Evolutionary conservation across 2,888 invertebrate species (phyloP), one percentile per base, ranked within the genome.

Genomic region (Acronicta psi): DNA sequence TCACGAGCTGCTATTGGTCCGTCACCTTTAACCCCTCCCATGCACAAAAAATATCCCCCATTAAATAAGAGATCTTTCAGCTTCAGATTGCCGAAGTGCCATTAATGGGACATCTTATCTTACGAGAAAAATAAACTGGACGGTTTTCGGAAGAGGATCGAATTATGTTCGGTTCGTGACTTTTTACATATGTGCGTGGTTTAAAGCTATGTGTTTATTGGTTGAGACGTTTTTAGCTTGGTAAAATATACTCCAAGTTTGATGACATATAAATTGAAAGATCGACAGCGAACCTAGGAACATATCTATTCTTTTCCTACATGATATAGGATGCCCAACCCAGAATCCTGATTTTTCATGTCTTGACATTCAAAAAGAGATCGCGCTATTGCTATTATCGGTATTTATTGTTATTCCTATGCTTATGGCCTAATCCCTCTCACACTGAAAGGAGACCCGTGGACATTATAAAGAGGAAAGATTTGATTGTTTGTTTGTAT

Each of bases 21-120:
- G 73, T 81, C 73, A 93, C 93, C 94, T 92, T 85, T 91, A 85
- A 93, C 93, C 93, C 93, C 91, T 85, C 92, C 93, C 93, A 91
- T 87, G 87, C 87, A 89, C 82, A 87, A 90, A 92, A 92, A 91
- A 90, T 88, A 92, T 90, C 86, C 81, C 87, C 91, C 92, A 92
- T 92, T 92, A 92, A 85, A 88, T 86, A 90, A 86, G 85, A 90
- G 90, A 88, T 84, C 83, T 90, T 92, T 90, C 92, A 89, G 81
- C 71, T 82, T 81, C 84, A 84, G 86, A 89, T 87, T 84, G 79
- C 73, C 72, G 83, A 89, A 86, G 87, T 85, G 86, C 77, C 72
- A 73, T 63, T 72, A 74, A 74, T 58, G 59, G 18, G 43, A 25
- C 44, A 16, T 82, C 84, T 89, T 91, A 90, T 91, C 89, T 89